Evolutionary conservation across 2,113 vertebrate species (phyloP).

Genomic region (Geococcyx californianus): DNA sequence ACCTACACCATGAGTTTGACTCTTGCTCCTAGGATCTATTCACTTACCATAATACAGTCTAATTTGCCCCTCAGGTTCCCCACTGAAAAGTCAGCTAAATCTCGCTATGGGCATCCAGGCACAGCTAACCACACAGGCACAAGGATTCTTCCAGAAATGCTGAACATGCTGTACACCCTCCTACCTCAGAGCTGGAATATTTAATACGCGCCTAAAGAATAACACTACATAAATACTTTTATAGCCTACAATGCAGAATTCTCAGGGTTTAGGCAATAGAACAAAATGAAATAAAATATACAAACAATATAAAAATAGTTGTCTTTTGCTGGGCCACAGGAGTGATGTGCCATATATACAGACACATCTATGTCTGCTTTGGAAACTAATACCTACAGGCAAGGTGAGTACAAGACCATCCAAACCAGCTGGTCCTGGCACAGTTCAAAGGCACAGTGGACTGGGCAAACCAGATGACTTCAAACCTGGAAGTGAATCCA

Average conservation of each 20-base stretch:
- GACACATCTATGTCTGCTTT: background rate
- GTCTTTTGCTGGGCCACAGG: background rate
- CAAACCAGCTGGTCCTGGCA: background rate
- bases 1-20: background rate
- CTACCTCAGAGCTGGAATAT: background rate
- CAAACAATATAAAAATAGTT: background rate
- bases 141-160: background rate
- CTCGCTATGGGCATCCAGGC: background rate
- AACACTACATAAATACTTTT: background rate
- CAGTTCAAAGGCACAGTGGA: background rate
- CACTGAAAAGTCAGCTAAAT: background rate
- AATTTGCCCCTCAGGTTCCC: background rate
- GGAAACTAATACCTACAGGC: background rate
- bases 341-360: rapidly evolving
- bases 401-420: background rate
- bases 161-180: background rate
- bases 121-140: background rate
- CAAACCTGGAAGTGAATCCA: background rate
- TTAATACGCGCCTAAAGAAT: background rate
- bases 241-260: background rate
- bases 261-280: background rate
- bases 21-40: background rate
- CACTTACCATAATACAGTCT: background rate
- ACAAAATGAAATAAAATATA: background rate
- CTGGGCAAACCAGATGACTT: background rate